phyloP scores from a whole-genome alignment of 2,113 vertebrate genomes.

The Anhinga rufa region DNA sequence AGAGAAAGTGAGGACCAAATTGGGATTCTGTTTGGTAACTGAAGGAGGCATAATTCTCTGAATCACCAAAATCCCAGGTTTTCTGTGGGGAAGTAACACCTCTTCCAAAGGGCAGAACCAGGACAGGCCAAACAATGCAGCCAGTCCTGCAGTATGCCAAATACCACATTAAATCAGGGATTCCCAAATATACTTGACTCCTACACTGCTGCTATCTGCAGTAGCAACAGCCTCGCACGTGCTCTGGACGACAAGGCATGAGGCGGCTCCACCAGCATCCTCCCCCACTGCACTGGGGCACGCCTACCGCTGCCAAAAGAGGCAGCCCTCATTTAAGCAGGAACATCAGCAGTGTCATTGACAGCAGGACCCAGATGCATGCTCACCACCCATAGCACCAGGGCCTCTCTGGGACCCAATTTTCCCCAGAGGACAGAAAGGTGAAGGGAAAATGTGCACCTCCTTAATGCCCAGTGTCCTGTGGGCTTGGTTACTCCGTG shows the following conservation, averaged over 20 bases:
- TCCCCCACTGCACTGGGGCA: accelerated
- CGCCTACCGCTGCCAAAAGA: accelerated
- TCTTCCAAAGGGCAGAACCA: background rate
- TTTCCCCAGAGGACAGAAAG: background rate
- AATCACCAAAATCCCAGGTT: background rate
- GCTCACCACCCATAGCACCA: background rate
- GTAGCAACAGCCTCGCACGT: background rate
- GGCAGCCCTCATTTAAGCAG: background rate
- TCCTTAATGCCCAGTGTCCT: background rate
- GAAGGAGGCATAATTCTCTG: background rate
- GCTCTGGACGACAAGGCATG: background rate
- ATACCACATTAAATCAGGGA: background rate
- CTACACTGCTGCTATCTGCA: background rate
- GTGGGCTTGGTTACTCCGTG: background rate
- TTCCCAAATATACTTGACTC: background rate
- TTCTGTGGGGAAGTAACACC: background rate
- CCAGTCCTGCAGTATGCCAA: background rate
- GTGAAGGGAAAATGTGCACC: background rate
- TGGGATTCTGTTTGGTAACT: background rate
- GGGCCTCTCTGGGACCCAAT: background rate
- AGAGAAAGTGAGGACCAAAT: background rate
- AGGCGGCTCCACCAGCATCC: background rate
- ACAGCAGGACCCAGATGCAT: background rate
- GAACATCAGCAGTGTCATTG: background rate
- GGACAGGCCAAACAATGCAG: background rate